A percentile compares a stretch with the other conserved stretches of the same genome.
Conservation (phyloP, 2,113 vertebrate genomes). For the Gasterosteus aculeatus region DNA sequence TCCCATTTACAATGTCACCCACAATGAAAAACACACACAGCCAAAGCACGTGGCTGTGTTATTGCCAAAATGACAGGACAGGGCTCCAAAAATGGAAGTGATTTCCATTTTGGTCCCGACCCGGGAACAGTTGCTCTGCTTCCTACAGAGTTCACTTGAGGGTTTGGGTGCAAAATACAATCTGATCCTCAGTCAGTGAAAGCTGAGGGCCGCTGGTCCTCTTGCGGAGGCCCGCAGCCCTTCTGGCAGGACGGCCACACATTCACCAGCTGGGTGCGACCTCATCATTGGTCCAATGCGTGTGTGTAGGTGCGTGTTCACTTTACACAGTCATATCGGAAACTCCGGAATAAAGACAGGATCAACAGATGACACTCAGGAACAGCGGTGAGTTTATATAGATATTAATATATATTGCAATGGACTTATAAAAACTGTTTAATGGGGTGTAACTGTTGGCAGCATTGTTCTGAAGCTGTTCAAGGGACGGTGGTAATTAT, state of each 20-base stretch:
- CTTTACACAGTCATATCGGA: slow-evolving; percentile 37
- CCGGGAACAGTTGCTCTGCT: not conserved
- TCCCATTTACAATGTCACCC: not conserved
- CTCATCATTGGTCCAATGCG: slow-evolving; percentile 56
- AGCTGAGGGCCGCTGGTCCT: slow-evolving; percentile 34
- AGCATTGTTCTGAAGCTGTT: not conserved
- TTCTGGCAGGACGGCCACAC: slow-evolving; percentile 75
- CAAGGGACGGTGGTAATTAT: not conserved
- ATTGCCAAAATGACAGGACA: slow-evolving; percentile 27
- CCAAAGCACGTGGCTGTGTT: slow-evolving; percentile 4
- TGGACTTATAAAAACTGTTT: not conserved
- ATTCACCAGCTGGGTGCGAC: slow-evolving; percentile 81
- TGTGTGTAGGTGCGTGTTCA: slow-evolving; percentile 10
- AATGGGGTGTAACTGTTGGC: not conserved
- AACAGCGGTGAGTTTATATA: slow-evolving; percentile 36
- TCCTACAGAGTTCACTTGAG: not conserved
- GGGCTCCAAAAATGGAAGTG: not conserved
- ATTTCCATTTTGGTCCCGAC: not conserved
- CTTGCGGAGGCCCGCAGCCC: slow-evolving; percentile 45
- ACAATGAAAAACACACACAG: slow-evolving; percentile 13
- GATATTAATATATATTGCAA: not conserved
- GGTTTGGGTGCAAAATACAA: not conserved
- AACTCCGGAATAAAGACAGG: slow-evolving; percentile 58
- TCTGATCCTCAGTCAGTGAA: slow-evolving; percentile 39
- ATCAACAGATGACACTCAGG: slow-evolving; percentile 33